Conservation (phyloP, 1,140 invertebrate genomes). For the Pogonomyrmex californicus region DNA sequence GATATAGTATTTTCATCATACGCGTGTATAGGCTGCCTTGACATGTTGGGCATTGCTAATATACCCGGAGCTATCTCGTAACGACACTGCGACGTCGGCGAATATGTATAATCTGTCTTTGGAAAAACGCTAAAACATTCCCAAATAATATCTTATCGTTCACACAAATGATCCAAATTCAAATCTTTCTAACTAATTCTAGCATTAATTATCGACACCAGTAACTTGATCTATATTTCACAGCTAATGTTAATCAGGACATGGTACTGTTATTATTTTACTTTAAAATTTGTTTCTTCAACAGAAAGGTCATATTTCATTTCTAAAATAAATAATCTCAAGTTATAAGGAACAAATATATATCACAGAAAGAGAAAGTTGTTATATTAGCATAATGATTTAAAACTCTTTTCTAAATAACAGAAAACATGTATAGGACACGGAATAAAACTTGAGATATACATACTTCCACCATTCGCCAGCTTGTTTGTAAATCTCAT, state of each 20-base stretch:
- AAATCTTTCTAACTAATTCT: slow-evolving; percentile 19
- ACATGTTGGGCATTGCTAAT: slow-evolving; percentile 94
- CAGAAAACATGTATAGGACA: neutral
- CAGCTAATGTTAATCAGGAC: neutral
- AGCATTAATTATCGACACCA: neutral
- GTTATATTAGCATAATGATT: slow-evolving; percentile 21
- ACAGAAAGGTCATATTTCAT: neutral
- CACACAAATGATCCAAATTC: neutral
- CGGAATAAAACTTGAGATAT: slow-evolving; percentile 15
- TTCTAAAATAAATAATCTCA: neutral
- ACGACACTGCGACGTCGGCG: slow-evolving; percentile 91
- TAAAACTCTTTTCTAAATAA: neutral
- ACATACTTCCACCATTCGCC: slow-evolving; percentile 87
- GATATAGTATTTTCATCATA: slow-evolving; percentile 75
- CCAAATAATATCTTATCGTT: neutral
- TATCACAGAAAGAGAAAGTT: neutral
- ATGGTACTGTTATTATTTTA: neutral
- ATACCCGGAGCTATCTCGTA: slow-evolving; percentile 92
- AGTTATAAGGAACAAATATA: neutral
- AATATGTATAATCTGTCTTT: slow-evolving; percentile 95
- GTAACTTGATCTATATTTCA: neutral
- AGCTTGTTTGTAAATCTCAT: slow-evolving; percentile 84
- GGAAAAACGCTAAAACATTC: slow-evolving; percentile 88
- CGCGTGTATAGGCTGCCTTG: slow-evolving; percentile 88
- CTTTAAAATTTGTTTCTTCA: slow-evolving; percentile 5